phyloP scores from a whole-genome alignment of 2,113 vertebrate genomes.

The Empidonax traillii region DNA sequence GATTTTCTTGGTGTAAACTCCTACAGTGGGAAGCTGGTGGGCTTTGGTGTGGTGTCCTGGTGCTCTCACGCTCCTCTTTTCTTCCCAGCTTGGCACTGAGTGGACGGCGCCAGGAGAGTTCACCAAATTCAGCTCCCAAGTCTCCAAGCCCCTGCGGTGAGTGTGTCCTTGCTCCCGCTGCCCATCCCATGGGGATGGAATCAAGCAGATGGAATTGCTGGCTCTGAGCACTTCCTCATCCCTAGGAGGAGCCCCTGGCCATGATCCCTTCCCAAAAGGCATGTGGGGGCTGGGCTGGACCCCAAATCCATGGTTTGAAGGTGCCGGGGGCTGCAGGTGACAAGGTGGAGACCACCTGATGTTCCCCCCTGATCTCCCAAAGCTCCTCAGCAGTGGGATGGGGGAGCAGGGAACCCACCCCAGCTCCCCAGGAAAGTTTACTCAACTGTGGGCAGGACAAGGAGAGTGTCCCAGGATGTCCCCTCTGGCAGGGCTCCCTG shows the following conservation, averaged over 20 bases:
- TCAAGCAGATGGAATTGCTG: accelerated
- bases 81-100: conserved; percentile 86
- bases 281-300: accelerated
- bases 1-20: not conserved
- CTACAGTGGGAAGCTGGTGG: accelerated
- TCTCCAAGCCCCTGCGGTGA: conserved; percentile 93
- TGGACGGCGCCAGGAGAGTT: conserved; percentile 98
- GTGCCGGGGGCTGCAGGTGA: not conserved
- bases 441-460: accelerated
- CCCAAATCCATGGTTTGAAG: not conserved
- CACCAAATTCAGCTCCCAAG: conserved; percentile 97
- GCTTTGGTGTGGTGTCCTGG: not conserved
- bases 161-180: not conserved
- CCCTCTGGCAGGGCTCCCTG: not conserved
- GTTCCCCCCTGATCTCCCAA: not conserved
- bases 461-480: not conserved
- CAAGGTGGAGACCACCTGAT: accelerated
- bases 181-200: accelerated
- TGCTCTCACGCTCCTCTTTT: not conserved
- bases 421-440: not conserved
- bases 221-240: not conserved
- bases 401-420: not conserved
- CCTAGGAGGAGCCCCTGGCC: not conserved
- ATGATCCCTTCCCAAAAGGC: not conserved
- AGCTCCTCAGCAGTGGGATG: not conserved